Evolutionary conservation across 2,113 vertebrate species (phyloP).

Genomic region (Antechinus flavipes): DNA sequence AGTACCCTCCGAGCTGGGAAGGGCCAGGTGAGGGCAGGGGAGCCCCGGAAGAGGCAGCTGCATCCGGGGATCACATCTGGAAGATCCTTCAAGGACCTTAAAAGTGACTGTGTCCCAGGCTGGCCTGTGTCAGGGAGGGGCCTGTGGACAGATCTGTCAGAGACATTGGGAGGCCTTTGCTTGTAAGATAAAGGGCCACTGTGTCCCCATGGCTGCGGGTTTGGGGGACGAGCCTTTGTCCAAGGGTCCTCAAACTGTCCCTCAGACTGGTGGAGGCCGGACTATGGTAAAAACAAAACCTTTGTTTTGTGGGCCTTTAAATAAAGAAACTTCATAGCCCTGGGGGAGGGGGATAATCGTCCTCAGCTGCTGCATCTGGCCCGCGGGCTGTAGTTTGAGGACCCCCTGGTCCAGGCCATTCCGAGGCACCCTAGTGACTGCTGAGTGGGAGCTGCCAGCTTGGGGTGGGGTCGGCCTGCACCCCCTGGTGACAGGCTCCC

Average conservation of each 20-base stretch:
- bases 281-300: no score
- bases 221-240: background rate
- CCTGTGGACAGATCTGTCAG: background rate
- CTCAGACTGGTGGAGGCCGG: no score
- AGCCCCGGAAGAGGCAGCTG: background rate
- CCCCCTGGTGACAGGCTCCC: background rate
- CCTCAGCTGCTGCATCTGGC: no score
- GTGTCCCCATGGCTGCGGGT: rapidly evolving
- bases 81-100: background rate
- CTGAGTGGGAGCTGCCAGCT: no score
- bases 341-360: no score
- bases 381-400: no score
- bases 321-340: no score
- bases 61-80: background rate
- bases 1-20: conserved; percentile 74
- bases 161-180: no score
- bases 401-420: background rate
- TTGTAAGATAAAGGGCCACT: background rate
- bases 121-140: background rate
- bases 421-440: background rate
- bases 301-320: no score
- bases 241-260: no score
- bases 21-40: no score
- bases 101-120: background rate
- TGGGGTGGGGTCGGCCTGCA: background rate